Base-by-base conservation (phyloP, 2,888 invertebrate species). In the Drosophila nr. perissopoda region DNA sequence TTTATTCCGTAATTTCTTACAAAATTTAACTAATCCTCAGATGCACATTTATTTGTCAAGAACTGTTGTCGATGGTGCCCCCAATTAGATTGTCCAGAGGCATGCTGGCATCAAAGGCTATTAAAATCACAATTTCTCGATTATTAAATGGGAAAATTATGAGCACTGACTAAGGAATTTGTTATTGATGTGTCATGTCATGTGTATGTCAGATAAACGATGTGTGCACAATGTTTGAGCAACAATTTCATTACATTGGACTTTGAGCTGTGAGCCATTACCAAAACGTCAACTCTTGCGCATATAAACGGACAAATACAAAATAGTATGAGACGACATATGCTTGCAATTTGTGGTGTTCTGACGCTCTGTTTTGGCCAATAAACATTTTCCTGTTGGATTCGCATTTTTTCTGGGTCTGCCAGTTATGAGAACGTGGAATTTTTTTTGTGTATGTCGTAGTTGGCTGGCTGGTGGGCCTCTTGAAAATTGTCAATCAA, bases 401-500 rank as follows among this genome's bases (percentile, higher is more conserved):
- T 60, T 54, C 63, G 54, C 34, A 59, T 58, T 64, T 68, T 68
- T 76, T 65, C 53, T 38, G 70, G 34, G 70, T 79, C 70, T 74
- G 67, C 66, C 84, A 80, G 87, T 84, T 84, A 84, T 84, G 88
- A 84, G 73, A 65, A 64, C 64, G 40, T 36, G 58, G 29, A 38
- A 56, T 62, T 29, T 61, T 75, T 65, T 48, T 54, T 56, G 31
- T 51, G n/a, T n/a, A 11, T 11, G 51, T 29, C 13, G n/a, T 27
- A 51, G 29, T 29, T 29, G 51, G 25, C 58, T 57, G 67, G 42
- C 49, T 58, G 56, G 29, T 40, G 68, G 69, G 64, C 58, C 75
- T 81, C 87, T 87, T 80, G 79, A 84, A 91, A 88, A 88, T 91
- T 92, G 91, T 90, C 91, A 91, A 89, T 91, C 89, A 91, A 92